phyloP scores from a whole-genome alignment of 1,140 invertebrate species.

The Acromyrmex echinatior region DNA sequence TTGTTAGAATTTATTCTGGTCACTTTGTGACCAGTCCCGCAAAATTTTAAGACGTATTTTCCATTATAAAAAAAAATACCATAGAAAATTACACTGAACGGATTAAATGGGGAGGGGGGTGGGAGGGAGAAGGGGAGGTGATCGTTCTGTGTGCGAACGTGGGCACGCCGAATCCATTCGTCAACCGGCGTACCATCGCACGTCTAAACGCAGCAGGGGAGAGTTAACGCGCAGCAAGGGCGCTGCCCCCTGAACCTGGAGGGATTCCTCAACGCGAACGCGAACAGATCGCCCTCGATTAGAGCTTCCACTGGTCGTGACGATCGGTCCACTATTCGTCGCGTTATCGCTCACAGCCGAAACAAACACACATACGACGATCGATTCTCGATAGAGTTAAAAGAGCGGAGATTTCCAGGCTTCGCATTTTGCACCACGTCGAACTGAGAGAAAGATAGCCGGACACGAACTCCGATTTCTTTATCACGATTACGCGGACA shows the following conservation, averaged over 20 bases:
- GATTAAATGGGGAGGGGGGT: background rate
- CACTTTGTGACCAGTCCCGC: no score
- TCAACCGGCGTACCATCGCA: slow-evolving; percentile 79
- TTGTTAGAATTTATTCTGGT: no score
- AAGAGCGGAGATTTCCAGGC: background rate
- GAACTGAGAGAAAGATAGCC: slow-evolving; percentile 14
- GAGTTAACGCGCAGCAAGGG: slow-evolving; percentile 83
- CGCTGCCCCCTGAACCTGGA: slow-evolving; percentile 81
- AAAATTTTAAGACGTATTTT: no score
- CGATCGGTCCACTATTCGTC: slow-evolving; percentile 38
- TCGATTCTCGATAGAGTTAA: slow-evolving; percentile 17
- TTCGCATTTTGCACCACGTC: background rate
- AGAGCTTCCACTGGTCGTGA: slow-evolving; percentile 39
- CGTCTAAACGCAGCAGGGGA: slow-evolving; percentile 81
- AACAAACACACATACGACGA: slow-evolving; percentile 25
- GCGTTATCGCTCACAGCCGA: slow-evolving; percentile 66
- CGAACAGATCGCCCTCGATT: slow-evolving; percentile 79
- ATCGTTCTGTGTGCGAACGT: background rate
- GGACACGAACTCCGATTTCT: slow-evolving; percentile 5
- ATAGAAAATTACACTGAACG: background rate
- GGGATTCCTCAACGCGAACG: slow-evolving; percentile 73
- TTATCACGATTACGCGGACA: slow-evolving; percentile 41
- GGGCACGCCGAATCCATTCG: slow-evolving; percentile 78
- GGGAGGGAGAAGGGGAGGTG: background rate
- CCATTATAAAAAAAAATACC: background rate